A percentile compares a stretch with the other conserved stretches of the same genome.
Evolutionary conservation across 2,888 invertebrate species (phyloP).

Genomic region (Trichacis sp.): DNA sequence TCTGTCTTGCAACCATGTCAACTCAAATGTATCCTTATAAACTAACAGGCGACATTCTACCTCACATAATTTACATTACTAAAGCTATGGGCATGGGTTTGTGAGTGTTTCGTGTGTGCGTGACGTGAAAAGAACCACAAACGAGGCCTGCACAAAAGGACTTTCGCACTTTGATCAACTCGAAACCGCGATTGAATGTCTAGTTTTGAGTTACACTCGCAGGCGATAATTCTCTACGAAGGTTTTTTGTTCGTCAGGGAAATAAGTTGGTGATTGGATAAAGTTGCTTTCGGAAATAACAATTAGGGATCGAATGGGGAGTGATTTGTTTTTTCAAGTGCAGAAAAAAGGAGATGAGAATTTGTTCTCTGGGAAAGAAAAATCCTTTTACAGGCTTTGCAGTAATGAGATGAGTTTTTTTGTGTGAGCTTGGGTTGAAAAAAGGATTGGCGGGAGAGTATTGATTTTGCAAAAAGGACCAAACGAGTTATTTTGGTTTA

Average conservation of each 20-base stretch:
- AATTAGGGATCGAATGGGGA: no score
- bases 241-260: no score
- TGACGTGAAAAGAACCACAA: constrained; percentile 7
- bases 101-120: constrained; percentile 14
- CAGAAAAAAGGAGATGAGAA: no score
- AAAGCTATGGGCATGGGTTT: constrained; percentile 35
- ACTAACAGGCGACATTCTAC: constrained; percentile 44
- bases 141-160: constrained; percentile 13
- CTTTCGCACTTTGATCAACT: constrained; percentile 12
- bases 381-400: no score
- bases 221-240: neutral
- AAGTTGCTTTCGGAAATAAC: no score
- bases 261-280: no score
- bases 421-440: no score
- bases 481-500: neutral
- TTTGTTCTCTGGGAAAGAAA: no score
- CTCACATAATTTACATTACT: constrained; percentile 36
- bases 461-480: neutral
- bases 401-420: no score
- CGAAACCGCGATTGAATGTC: constrained; percentile 1
- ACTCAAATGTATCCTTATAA: constrained; percentile 41
- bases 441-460: neutral
- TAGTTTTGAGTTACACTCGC: neutral
- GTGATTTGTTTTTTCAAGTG: no score
- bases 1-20: constrained; percentile 27